Evolutionary conservation across 2,113 vertebrate genomes (phyloP).

Genomic region (Phycodurus eques): DNA sequence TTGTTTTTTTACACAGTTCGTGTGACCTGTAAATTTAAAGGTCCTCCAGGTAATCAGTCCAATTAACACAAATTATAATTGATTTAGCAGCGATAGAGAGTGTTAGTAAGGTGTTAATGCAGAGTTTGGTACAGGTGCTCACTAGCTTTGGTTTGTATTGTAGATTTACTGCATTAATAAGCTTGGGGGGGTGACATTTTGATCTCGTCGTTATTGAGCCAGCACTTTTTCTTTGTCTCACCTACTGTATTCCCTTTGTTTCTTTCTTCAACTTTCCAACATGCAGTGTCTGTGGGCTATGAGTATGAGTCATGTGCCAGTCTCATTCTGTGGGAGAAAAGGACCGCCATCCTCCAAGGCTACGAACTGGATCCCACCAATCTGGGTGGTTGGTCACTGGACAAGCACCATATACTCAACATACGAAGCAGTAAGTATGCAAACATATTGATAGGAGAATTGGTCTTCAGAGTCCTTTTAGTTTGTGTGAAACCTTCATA

Average conservation of each 20-base stretch:
- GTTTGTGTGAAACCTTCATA: background rate
- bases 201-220: constrained; percentile 9
- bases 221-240: constrained; percentile 5
- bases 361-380: constrained; percentile 95
- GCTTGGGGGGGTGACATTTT: constrained; percentile 22
- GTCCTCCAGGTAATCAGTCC: constrained; percentile 40
- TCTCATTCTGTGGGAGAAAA: constrained; percentile 97
- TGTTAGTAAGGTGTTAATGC: constrained; percentile 60
- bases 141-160: constrained; percentile 62
- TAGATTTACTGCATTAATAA: constrained; percentile 43
- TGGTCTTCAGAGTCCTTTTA: background rate
- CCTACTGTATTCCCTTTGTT: background rate
- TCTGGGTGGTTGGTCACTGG: constrained; percentile 93
- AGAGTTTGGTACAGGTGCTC: constrained; percentile 57
- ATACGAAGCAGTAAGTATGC: constrained; percentile 84
- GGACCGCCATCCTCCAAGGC: constrained; percentile 88
- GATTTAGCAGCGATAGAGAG: constrained; percentile 44
- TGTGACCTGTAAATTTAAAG: constrained; percentile 30
- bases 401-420: constrained; percentile 96
- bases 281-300: constrained; percentile 93
- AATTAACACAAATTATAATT: constrained; percentile 68
- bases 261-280: constrained; percentile 5
- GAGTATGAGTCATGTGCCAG: constrained; percentile 96
- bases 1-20: constrained; percentile 11
- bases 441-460: background rate